Percentiles rank a stretch among this genome's conserved stretches.
Evolutionary conservation across 2,113 vertebrate genomes (phyloP).

Genomic region (Gopherus flavomarginatus): DNA sequence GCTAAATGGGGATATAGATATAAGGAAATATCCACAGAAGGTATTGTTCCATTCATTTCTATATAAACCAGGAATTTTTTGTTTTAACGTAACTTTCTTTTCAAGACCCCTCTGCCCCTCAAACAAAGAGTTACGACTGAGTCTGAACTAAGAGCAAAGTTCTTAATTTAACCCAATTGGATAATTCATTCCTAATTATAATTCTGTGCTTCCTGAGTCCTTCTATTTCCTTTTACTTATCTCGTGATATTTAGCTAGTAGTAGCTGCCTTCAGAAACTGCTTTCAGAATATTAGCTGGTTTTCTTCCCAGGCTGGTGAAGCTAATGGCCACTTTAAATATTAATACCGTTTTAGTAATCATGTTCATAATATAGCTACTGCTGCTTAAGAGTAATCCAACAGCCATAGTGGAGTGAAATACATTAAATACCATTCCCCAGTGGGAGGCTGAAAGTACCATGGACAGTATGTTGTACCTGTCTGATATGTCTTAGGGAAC

Average conservation of each 20-base stretch:
- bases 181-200: neutral
- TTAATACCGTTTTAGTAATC: slow-evolving; percentile 37
- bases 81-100: neutral
- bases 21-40: neutral
- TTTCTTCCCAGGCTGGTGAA: neutral
- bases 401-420: neutral
- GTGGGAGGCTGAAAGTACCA: neutral
- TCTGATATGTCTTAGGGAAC: slow-evolving; percentile 40
- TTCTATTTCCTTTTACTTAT: neutral
- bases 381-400: neutral
- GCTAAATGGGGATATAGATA: neutral
- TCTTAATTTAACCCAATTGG: neutral
- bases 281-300: neutral
- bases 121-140: neutral
- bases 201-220: neutral
- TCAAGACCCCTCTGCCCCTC: accelerated
- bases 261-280: neutral
- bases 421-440: neutral
- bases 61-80: neutral
- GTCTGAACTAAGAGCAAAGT: neutral
- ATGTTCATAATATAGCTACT: neutral
- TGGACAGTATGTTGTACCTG: slow-evolving; percentile 28
- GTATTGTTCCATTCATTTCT: neutral
- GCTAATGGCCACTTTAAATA: slow-evolving; percentile 27
- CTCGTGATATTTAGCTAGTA: neutral